Evolutionary conservation across 2,113 vertebrate genomes (phyloP).

Genomic region (Cephalopterus ornatus): DNA sequence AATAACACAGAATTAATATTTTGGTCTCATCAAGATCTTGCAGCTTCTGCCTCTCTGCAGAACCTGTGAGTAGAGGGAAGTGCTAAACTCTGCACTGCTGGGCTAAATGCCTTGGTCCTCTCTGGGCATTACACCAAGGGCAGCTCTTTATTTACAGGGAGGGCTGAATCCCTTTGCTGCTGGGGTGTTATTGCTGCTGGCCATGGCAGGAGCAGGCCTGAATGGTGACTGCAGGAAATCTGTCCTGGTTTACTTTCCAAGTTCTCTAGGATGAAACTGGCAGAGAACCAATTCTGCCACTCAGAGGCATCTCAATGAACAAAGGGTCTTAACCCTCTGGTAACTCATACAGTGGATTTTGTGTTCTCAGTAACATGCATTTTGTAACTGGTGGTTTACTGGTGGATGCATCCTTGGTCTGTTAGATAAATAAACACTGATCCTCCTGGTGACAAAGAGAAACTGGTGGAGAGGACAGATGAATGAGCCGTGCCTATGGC

Average conservation of each 20-base stretch:
- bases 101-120: neutral
- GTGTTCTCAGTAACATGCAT: neutral
- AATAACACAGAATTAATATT: conserved; percentile 71
- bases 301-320: neutral
- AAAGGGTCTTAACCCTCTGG: neutral
- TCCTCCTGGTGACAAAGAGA: neutral
- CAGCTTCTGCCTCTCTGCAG: conserved; percentile 35
- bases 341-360: neutral
- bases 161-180: neutral
- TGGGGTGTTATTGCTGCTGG: neutral
- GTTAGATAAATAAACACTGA: neutral
- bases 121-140: neutral
- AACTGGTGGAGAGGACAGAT: neutral
- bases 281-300: neutral
- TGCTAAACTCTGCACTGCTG: neutral
- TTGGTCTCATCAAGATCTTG: conserved; percentile 60
- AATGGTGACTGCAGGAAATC: neutral
- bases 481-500: neutral
- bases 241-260: neutral
- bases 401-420: neutral
- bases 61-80: neutral
- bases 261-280: neutral
- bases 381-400: neutral
- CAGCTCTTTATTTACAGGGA: neutral
- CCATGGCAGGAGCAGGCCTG: neutral